Evolutionary conservation across 2,113 vertebrate species (phyloP), one percentile per base, ranked within the genome.

Genomic region (Cricetomys ansorgei): DNA sequence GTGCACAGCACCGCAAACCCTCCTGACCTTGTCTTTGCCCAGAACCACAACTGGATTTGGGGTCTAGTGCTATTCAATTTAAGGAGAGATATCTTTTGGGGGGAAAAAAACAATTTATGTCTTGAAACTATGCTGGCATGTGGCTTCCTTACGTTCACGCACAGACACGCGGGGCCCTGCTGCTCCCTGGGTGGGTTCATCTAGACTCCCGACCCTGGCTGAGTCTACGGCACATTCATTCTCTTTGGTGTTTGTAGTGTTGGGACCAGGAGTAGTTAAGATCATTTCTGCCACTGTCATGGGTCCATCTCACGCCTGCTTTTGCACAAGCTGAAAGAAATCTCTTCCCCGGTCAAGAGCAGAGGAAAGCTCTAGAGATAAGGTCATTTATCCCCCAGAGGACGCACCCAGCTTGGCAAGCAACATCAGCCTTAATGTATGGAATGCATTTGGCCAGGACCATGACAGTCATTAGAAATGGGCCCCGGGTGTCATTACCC

Each of bases 401-500:
- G 91, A 70, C 48, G 73, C 79, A 16, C 91, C 83, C 88, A 81
- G 97, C 92, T 75, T 1, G 0, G 92, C 85, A 2, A 96, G 94
- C 93, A 19, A 72, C 95, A 96, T 97, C 96, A 94, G 81, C 98
- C 93, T 95, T 98, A 98, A 98, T 98, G 84, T 91, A 97, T 97
- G 97, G 97, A 94, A 96, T 94, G 94, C 64, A 85, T 96, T 97
- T 98, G 11, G 25, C 95, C 64, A 27, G 11, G 10, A 59, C 96
- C 31, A 0, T 96, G 97, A 98, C 98, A 95, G 97, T 94, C 97
- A 90, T 98, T 98, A 96, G 97, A 69, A 97, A 83, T 85, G 96
- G 83, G 98, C 97, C 94, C 85, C 97, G 93, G 97, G 97, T 98
- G 98, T 97, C 98, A 92, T 98, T 97, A 98, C 97, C 98, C 97